Percentiles rank a stretch among this genome's conserved stretches.
phyloP scores from a whole-genome alignment of 2,888 invertebrate species.

The Lucinisca nassula region DNA sequence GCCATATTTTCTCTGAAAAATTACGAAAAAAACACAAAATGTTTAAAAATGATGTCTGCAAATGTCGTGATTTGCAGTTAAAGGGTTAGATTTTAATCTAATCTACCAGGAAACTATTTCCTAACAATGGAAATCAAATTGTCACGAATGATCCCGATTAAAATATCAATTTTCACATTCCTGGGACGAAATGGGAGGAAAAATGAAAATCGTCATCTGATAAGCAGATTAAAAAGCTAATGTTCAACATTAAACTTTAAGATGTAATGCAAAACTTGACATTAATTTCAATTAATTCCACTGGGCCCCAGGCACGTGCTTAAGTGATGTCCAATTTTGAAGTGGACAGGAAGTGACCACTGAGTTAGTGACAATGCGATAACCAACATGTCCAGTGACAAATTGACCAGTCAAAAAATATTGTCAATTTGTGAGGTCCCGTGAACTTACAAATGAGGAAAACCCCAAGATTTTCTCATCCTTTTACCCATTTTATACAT shows the following conservation, averaged over 20 bases:
- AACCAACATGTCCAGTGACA: conserved; percentile 1
- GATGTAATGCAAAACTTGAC: conserved; percentile 13
- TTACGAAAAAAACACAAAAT: too few relatives aligned
- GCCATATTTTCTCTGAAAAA: too few relatives aligned
- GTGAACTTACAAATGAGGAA: neutral
- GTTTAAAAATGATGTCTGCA: too few relatives aligned
- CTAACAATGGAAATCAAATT: neutral
- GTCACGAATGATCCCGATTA: neutral
- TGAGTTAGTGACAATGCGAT: conserved; percentile 16
- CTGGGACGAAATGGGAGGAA: neutral
- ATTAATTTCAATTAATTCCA: conserved; percentile 41
- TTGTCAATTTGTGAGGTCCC: neutral
- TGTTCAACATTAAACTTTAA: neutral
- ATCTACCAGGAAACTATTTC: neutral
- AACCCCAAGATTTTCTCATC: too few relatives aligned
- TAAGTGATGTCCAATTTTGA: conserved; percentile 41
- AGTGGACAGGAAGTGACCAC: conserved; percentile 58
- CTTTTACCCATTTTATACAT: too few relatives aligned
- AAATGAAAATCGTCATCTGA: conserved; percentile 8
- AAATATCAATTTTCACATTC: neutral
- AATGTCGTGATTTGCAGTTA: too few relatives aligned
- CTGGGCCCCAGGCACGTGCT: conserved; percentile 8
- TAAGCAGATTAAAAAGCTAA: conserved; percentile 15
- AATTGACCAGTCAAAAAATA: conserved; percentile 15
- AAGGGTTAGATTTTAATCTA: too few relatives aligned